These are phyloP conservation scores for Eurypyga helias DNA, from an alignment of 2,113 vertebrate species.

Conservation along the genomic window DNA sequence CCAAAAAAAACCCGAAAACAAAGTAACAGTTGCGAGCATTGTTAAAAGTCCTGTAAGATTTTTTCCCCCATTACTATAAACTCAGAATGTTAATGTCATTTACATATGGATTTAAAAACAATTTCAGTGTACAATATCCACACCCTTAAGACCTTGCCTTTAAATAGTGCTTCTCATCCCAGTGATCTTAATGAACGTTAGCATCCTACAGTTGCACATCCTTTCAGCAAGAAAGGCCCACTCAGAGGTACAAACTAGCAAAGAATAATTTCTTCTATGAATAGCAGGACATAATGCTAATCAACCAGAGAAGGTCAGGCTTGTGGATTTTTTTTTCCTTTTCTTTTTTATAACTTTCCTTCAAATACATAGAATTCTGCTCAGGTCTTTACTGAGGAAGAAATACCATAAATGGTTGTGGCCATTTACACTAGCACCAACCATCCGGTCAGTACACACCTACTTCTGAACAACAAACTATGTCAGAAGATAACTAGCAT, in stretches of 20 bases:
- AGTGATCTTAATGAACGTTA: not conserved
- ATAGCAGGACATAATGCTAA: not conserved
- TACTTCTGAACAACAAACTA: not conserved
- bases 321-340: rapidly evolving
- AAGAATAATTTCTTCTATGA: not conserved
- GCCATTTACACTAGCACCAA: not conserved
- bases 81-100: not conserved
- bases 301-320: not conserved
- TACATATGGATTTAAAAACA: not conserved
- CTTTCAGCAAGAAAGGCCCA: not conserved
- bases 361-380: not conserved
- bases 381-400: not conserved
- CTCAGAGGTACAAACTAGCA: not conserved
- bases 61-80: not conserved
- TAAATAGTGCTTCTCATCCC: not conserved
- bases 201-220: not conserved
- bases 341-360: not conserved
- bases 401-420: not conserved
- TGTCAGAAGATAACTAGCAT: rapidly evolving
- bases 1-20: not conserved
- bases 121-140: not conserved
- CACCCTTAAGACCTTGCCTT: not conserved
- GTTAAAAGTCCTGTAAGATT: not conserved
- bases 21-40: not conserved
- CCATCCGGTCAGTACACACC: not conserved